Evolutionary conservation across 2,888 invertebrate genomes (phyloP), one percentile per base, ranked within the genome.

Genomic region (Acrobasis consociella): DNA sequence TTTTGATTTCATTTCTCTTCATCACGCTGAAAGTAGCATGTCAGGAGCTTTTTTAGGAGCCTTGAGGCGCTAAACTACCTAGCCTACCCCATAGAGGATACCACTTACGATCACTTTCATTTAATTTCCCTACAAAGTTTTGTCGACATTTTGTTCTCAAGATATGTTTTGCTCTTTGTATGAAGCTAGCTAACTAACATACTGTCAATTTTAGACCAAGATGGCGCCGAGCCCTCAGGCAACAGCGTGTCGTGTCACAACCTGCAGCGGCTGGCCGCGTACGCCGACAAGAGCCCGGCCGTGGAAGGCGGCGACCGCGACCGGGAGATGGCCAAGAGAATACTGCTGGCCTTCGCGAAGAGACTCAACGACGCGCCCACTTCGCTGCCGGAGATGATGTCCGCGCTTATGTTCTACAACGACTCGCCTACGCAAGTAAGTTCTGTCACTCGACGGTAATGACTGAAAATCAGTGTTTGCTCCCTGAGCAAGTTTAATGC

Each of bases 211-310:
- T 1, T 82, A 98, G 98, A 97, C 83, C 97, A 97, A 86, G 99
- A 99, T 81, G 98, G 98, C 13, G 98, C 98, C 0, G 98, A 99
- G 80, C 99, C 99, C 0, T 96, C 96, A 49, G 97, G 98, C 42
- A 99, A 99, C 83, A 98, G 98, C 53, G 96, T 98, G 0, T 93
- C 98, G 0, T 96, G 96, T 17, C 94, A 94, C 75, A 99, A 99
- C 89, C 90, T 98, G 15, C 92, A 96, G 39, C 93, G 97, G 8
- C 89, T 98, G 31, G 94, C 96, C 0, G 94, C 95, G 0, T 95
- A 97, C 77, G 94, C 95, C 49, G 94, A 95, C 77, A 93, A 94
- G 46, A 83, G 83, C 62, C 69, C 80, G 0, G 75, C 72, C 1
- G 72, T 87, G 0, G 89, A 91, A 31, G 87, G 89, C 9, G 91